These are phyloP conservation scores for Noctua pronuba DNA, from an alignment of 2,888 invertebrate species.

Conservation along the genomic window DNA sequence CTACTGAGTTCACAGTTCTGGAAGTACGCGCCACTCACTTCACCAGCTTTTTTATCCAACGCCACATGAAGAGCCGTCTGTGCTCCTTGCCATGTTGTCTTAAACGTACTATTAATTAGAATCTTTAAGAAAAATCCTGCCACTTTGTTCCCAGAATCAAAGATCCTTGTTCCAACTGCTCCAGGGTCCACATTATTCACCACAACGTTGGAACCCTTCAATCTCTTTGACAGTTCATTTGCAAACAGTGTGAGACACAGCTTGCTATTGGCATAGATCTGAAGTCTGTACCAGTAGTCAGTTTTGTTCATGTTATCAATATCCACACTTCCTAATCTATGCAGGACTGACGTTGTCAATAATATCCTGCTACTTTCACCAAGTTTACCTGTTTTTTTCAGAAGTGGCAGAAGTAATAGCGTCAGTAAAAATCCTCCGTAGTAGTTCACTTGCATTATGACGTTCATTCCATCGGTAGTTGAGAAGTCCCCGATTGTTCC, in stretches of 20 bases:
- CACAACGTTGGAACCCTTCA: conserved; percentile 92
- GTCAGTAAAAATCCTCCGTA: conserved; percentile 97
- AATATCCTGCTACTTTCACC: conserved; percentile 93
- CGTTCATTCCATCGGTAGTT: conserved; percentile 95
- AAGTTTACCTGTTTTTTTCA: conserved; percentile 89
- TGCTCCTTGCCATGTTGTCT: conserved; percentile 93
- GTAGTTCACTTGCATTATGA: conserved; percentile 97
- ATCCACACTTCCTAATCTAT: conserved; percentile 92
- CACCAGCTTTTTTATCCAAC: conserved; percentile 83
- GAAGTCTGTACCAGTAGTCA: conserved; percentile 83
- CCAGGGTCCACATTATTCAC: conserved; percentile 96
- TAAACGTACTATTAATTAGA: conserved; percentile 90
- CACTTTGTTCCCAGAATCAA: conserved; percentile 86
- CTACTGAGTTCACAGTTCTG: conserved; percentile 92
- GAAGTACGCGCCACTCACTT: conserved; percentile 93
- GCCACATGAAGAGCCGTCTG: conserved; percentile 93
- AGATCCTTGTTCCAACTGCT: conserved; percentile 93
- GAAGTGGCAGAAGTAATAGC: conserved; percentile 94
- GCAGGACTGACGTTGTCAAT: conserved; percentile 93
- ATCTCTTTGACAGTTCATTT: conserved; percentile 91
- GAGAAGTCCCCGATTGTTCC: conserved; percentile 81
- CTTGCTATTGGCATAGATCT: conserved; percentile 90
- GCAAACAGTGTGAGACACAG: conserved; percentile 93
- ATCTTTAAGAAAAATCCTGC: conserved; percentile 86
- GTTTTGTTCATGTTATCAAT: conserved; percentile 91